A percentile compares a stretch with the other conserved stretches of the same genome.
These are phyloP conservation scores for Esperia sulphurella DNA, from an alignment of 2,888 invertebrate genomes.

Conservation along the genomic window DNA sequence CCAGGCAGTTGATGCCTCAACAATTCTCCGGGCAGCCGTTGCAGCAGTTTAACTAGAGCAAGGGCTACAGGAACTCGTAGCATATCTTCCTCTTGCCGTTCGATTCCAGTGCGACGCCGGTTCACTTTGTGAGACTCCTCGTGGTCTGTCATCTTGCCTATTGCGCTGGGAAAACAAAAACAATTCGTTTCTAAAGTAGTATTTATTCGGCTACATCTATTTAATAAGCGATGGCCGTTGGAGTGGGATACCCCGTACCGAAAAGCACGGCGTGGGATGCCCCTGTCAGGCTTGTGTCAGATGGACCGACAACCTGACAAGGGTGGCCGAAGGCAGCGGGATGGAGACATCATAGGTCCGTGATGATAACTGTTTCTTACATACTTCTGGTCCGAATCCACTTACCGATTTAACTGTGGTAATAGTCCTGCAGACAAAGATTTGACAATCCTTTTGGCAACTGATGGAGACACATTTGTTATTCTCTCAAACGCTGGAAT, in stretches of 20 bases:
- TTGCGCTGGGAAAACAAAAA: constrained; percentile 40
- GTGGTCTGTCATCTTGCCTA: constrained; percentile 81
- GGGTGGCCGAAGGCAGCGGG: too few relatives aligned
- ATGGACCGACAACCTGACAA: too few relatives aligned
- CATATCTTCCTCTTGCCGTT: constrained; percentile 94
- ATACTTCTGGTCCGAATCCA: background rate
- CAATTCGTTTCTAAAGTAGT: background rate
- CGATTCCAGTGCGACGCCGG: constrained; percentile 81
- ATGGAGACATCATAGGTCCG: too few relatives aligned
- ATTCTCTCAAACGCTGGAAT: constrained; percentile 62
- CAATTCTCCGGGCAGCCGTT: constrained; percentile 88
- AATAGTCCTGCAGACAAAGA: constrained; percentile 85
- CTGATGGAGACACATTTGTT: constrained; percentile 82
- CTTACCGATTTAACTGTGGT: constrained; percentile 87
- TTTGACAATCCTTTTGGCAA: constrained; percentile 87
- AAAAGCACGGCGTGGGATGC: too few relatives aligned
- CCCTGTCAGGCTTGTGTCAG: background rate
- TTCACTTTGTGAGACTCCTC: constrained; percentile 90
- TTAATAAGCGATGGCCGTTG: background rate
- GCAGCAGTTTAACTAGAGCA: constrained; percentile 94
- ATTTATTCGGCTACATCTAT: background rate
- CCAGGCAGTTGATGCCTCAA: constrained; percentile 89
- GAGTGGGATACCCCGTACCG: too few relatives aligned
- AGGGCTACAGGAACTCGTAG: constrained; percentile 94
- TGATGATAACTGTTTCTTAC: background rate